Percentiles rank a stretch among this genome's conserved stretches.
Evolutionary conservation across 1,140 invertebrate genomes (phyloP).

Genomic region (Sesamia nonagrioides): DNA sequence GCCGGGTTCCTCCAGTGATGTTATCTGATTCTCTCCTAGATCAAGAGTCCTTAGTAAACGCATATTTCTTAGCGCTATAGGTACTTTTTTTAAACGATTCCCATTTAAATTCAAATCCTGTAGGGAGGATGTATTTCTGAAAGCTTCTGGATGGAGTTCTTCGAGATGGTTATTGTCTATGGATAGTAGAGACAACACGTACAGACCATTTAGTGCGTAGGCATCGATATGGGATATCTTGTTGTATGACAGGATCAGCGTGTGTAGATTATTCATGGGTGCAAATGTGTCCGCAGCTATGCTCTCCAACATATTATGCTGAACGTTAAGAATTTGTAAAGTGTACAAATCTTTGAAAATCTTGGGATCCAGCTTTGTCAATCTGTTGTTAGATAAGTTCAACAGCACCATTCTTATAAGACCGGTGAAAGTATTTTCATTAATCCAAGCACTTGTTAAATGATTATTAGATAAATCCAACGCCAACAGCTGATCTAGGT

Average conservation of each 20-base stretch:
- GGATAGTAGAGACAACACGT: conserved; percentile 92
- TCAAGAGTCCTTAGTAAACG: conserved; percentile 93
- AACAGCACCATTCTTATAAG: conserved; percentile 95
- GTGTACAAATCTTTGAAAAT: conserved; percentile 94
- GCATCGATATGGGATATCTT: conserved; percentile 92
- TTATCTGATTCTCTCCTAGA: conserved; percentile 94
- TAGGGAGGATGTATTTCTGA: conserved; percentile 93
- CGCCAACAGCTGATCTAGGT: conserved; percentile 94
- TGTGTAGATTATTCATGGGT: conserved; percentile 94
- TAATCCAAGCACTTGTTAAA: conserved; percentile 94
- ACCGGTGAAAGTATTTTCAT: conserved; percentile 94
- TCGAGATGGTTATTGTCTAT: conserved; percentile 94
- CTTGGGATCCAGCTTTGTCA: conserved; percentile 93
- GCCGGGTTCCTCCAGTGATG: conserved; percentile 92
- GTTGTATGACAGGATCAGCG: conserved; percentile 93
- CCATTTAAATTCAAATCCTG: conserved; percentile 95
- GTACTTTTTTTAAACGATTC: conserved; percentile 94
- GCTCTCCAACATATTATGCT: conserved; percentile 93
- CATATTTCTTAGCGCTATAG: conserved; percentile 92
- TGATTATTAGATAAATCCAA: conserved; percentile 96
- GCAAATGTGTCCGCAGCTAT: conserved; percentile 94
- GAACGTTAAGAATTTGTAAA: conserved; percentile 93
- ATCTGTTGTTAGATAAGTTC: conserved; percentile 94
- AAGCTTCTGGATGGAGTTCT: conserved; percentile 93
- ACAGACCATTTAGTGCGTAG: conserved; percentile 93